Evolutionary conservation across 37 sponge, comb jelly and placozoan species (phyloP), one percentile per base, ranked within the genome.

Genomic region (Cliona cf. orientalis): DNA sequence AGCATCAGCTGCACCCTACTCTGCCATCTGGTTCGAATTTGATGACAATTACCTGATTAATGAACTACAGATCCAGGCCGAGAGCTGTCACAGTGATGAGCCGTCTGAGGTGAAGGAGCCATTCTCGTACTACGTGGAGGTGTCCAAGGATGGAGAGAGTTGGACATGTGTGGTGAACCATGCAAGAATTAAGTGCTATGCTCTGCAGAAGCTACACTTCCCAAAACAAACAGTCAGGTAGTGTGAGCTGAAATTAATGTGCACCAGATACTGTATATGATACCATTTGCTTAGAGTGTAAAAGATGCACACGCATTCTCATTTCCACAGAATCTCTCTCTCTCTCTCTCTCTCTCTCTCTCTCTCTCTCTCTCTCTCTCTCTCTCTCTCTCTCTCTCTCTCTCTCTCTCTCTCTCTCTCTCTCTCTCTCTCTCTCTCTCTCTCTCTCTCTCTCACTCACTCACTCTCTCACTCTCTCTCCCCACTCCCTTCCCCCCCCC

Each of bases 111-210:
- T 14, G 11, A 33, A 74, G 74, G 23, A 32, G 29, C 74, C 74
- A 56, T 74, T 33, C 49, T 55, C 28, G 33, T 74, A 74, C 37
- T 32, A n/a, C 11, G 5, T 74, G 3, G 46, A 74, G 31, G 74
- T 74, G 3, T 74, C 74, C 5, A 74, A 33, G 38, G 58, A 74
- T 36, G 36, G 22, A 3, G 33, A 5, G 2, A 6, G 32, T 2
- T 74, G 74, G 74, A 32, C 2, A 4, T 32, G 36, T 4, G 37
- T 74, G 6, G 35, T 74, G 9, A 58, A 74, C 31, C 74, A 74
- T 33, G 32, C 57, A 4, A 74, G 12, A 2, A 56, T 33, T 38
- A 74, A 74, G 74, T 74, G 74, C 31, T 74, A 74, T 58, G 29
- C 11, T 19, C 29, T 39, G 1, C 74, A 74, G 38, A 2, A 74